phyloP scores from a whole-genome alignment of 2,888 invertebrate species.

The Apotomis turbidana region DNA sequence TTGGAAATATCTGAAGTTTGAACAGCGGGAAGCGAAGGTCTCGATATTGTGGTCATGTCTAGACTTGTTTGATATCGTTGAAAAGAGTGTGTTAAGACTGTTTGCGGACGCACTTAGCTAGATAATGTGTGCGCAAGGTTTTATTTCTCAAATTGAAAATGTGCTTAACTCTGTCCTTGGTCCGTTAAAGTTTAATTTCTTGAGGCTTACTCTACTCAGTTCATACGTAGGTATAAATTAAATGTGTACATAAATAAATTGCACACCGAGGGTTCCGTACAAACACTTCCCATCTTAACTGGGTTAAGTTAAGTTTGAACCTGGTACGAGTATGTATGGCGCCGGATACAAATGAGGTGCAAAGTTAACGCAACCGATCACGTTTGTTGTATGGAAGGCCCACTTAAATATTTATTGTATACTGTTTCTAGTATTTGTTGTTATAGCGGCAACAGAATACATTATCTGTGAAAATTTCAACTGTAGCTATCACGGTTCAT shows the following conservation, averaged over 20 bases:
- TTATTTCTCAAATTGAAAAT: slow-evolving; percentile 54
- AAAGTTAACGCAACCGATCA: no score
- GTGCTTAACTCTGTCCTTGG: slow-evolving; percentile 47
- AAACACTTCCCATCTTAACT: no score
- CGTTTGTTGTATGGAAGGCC: no score
- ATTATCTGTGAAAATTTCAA: no score
- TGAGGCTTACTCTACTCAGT: background rate
- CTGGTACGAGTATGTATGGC: no score
- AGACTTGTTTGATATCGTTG: slow-evolving; percentile 75
- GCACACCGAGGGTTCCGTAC: no score
- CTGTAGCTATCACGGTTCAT: no score
- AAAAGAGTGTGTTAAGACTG: slow-evolving; percentile 71
- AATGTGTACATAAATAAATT: background rate
- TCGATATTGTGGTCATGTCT: slow-evolving; percentile 55
- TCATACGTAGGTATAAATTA: background rate
- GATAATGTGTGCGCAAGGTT: slow-evolving; percentile 64
- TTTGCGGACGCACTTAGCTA: slow-evolving; percentile 72
- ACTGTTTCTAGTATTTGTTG: no score
- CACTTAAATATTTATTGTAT: no score
- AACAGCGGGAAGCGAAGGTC: slow-evolving; percentile 47
- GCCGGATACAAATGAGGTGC: no score
- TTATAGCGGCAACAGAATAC: no score
- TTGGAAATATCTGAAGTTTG: background rate
- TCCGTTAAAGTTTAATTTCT: slow-evolving; percentile 17
- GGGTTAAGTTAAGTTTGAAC: no score